Evolutionary conservation across 2,113 vertebrate genomes (phyloP), one percentile per base, ranked within the genome.

Genomic region (Todiramphus saurophagus): DNA sequence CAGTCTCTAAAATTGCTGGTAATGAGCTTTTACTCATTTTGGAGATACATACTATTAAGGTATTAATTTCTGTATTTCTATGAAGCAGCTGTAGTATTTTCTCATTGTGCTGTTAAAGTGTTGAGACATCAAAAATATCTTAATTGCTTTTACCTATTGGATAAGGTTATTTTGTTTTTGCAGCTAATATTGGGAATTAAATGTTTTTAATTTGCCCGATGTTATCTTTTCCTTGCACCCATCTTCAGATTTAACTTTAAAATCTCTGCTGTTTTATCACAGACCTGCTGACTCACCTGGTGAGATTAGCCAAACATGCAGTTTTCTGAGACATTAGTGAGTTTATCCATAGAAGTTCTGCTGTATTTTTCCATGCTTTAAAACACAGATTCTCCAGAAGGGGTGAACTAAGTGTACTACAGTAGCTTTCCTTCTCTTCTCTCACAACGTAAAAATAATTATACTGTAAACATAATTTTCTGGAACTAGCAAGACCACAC

Each of bases 401-500:
- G 21, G 28, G 48, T 69, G 84, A 41, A 35, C 21, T 67, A 66
- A 73, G 30, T 6, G 21, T 33, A 35, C 5, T 58, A 30, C n/a
- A 63, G 67, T 31, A 16, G 6, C 9, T 89, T 66, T 1, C 19
- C 64, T 75, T 85, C 25, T 83, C 63, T 88, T 75, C 27, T 79
- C 15, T 55, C 4, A 1, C 30, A 72, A 96, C 89, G 51, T 67
- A 89, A 89, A 91, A 93, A 51, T 51, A 79, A 82, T 5, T 33
- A 70, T 17, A 41, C 6, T 53, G 27, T 89, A 86, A 93, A 83
- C 56, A 88, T 5, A 35, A 6, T 86, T 93, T 91, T 77, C 59
- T 93, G 78, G 55, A 93, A 56, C 46, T 59, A 77, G n/a, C 10
- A 86, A 78, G 92, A 81, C 79, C 85, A 83, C 87, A 88, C 75